Evolutionary conservation across 2,888 invertebrate species (phyloP).

Genomic region (Caenorhabditis macrosperma): DNA sequence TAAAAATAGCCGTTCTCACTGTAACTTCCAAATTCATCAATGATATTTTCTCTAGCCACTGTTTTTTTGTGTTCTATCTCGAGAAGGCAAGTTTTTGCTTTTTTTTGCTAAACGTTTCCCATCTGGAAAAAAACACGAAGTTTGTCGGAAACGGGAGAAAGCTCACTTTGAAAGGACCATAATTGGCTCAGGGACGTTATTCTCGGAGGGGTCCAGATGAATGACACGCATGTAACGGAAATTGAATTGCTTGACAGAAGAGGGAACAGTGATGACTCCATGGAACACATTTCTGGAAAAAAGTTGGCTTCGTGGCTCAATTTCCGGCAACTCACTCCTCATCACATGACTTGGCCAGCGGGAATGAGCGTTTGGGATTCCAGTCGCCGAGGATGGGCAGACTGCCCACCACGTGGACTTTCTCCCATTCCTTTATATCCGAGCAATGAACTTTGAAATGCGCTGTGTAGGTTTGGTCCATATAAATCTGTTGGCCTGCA

Average conservation of each 20-base stretch:
- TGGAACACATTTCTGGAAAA: slow-evolving; percentile 39
- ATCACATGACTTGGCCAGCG: slow-evolving; percentile 20
- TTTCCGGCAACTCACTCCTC: slow-evolving; percentile 34
- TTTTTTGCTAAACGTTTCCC: slow-evolving; percentile 61
- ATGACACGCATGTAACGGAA: slow-evolving; percentile 53
- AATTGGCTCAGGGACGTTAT: slow-evolving; percentile 27
- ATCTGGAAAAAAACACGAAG: slow-evolving; percentile 30
- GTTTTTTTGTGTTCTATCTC: slow-evolving; percentile 42
- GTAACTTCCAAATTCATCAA: slow-evolving; percentile 64
- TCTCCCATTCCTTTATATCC: slow-evolving; percentile 65
- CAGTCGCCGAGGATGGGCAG: slow-evolving; percentile 64
- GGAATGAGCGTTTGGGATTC: slow-evolving; percentile 59
- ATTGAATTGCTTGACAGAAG: slow-evolving; percentile 12
- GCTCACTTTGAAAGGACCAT: slow-evolving; percentile 51
- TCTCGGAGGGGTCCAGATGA: slow-evolving; percentile 50
- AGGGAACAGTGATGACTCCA: slow-evolving; percentile 37
- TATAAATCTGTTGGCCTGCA: slow-evolving; percentile 24
- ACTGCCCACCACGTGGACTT: slow-evolving; percentile 66
- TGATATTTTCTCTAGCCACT: slow-evolving; percentile 39
- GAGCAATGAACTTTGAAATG: slow-evolving; percentile 64
- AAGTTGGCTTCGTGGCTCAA: not conserved
- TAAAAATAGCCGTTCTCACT: slow-evolving; percentile 35
- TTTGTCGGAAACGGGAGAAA: not conserved
- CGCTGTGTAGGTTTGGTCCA: slow-evolving; percentile 51
- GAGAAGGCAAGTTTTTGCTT: slow-evolving; percentile 53